Conservation (phyloP, 2,888 invertebrate genomes). For the Xiphydria camelus region DNA sequence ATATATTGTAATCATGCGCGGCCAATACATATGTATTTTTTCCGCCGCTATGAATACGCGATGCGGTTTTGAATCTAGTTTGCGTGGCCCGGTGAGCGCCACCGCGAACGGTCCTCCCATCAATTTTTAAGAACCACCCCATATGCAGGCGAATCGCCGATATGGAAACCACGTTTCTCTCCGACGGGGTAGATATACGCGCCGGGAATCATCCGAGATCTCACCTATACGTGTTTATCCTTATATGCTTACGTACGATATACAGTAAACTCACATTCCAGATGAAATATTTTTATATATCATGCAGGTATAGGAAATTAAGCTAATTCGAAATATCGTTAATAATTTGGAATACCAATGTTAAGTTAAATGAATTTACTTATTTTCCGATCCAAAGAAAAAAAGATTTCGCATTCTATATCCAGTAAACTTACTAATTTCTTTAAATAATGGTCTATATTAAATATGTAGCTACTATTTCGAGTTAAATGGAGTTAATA, state of each 20-base stretch:
- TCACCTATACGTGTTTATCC: no score
- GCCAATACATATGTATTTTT: slow-evolving; percentile 13
- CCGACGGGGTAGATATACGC: slow-evolving; percentile 7
- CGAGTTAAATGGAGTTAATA: no score
- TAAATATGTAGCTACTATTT: no score
- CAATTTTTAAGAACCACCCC: slow-evolving; percentile 52
- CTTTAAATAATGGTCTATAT: no score
- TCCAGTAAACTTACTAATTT: no score
- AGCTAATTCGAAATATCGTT: neutral
- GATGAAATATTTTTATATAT: neutral
- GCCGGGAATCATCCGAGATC: neutral
- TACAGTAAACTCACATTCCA: no score
- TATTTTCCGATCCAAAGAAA: no score
- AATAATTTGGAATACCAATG: neutral
- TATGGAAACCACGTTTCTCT: slow-evolving; percentile 54
- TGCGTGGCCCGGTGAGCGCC: slow-evolving; percentile 48
- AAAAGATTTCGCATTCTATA: no score
- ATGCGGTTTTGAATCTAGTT: slow-evolving; percentile 56
- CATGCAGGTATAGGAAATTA: no score
- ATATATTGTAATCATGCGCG: slow-evolving; percentile 36
- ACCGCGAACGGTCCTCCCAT: slow-evolving; percentile 43
- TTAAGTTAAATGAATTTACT: no score
- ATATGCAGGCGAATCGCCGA: slow-evolving; percentile 46
- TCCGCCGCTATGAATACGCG: slow-evolving; percentile 54
- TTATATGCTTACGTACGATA: no score